Conservation (phyloP, 2,888 invertebrate species). For the Platynereis dumerilii region DNA sequence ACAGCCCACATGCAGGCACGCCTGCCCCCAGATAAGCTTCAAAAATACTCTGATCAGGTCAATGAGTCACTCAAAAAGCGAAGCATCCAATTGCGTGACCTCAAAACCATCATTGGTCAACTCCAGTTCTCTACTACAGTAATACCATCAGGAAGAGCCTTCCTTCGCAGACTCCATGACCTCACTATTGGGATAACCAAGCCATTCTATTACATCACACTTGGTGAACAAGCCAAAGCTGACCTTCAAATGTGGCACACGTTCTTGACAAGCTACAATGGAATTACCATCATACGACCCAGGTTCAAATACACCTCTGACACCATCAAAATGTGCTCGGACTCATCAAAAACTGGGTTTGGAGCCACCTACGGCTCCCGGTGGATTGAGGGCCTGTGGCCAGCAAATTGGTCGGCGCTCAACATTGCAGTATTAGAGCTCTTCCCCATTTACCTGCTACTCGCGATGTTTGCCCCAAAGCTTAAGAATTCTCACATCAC, state of each 20-base stretch:
- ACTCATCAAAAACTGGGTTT: neutral
- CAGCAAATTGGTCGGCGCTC: neutral
- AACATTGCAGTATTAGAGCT: constrained; percentile 6
- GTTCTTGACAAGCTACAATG: neutral
- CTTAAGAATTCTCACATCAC: neutral
- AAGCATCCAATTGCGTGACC: neutral
- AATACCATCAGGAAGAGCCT: neutral
- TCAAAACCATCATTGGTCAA: neutral
- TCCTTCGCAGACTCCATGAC: neutral
- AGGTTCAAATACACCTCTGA: neutral
- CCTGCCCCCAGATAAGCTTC: neutral
- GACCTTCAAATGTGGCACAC: neutral
- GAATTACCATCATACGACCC: neutral
- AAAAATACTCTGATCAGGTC: neutral
- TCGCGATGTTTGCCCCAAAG: neutral
- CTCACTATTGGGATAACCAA: neutral
- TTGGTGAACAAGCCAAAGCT: neutral
- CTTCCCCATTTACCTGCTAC: neutral
- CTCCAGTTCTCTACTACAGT: neutral
- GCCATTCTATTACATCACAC: neutral
- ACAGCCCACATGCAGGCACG: neutral
- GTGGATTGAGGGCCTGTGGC: neutral
- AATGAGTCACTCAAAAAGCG: neutral
- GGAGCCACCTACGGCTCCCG: neutral
- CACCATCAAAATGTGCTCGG: neutral